These are phyloP conservation scores for Acanthurus tractus DNA, from an alignment of 2,797 vertebrate species.

Conservation along the genomic window DNA sequence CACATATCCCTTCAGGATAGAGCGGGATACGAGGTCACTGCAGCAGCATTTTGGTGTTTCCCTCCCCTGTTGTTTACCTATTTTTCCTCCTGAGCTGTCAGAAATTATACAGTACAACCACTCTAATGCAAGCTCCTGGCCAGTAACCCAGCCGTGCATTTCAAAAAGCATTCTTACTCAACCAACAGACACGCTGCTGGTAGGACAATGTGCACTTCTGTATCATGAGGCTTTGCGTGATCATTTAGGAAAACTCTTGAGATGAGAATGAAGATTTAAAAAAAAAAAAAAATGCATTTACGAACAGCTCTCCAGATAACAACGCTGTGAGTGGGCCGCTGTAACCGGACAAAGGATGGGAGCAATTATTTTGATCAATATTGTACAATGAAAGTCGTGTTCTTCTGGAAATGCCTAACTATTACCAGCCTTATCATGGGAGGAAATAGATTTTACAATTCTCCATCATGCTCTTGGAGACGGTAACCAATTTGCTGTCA, in stretches of 20 bases:
- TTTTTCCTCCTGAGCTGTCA: slow-evolving; percentile 57
- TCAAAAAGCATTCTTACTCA: slow-evolving; percentile 36
- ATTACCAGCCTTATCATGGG: slow-evolving; percentile 61
- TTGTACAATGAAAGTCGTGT: slow-evolving; percentile 52
- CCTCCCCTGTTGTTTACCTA: slow-evolving; percentile 50
- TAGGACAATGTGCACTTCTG: slow-evolving; percentile 19
- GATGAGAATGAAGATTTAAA: slow-evolving; percentile 45
- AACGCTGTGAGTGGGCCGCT: slow-evolving; percentile 30
- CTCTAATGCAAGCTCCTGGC: slow-evolving; percentile 47
- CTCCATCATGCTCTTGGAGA: slow-evolving; percentile 55
- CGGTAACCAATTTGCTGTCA: slow-evolving; percentile 61
- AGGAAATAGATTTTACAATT: slow-evolving; percentile 63
- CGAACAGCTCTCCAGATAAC: slow-evolving; percentile 41
- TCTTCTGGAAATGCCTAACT: slow-evolving; percentile 36
- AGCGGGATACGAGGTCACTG: slow-evolving; percentile 12
- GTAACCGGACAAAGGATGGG: slow-evolving; percentile 42
- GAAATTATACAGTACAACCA: slow-evolving; percentile 51
- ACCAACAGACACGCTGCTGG: slow-evolving; percentile 10
- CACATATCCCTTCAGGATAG: slow-evolving; percentile 16
- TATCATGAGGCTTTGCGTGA: slow-evolving; percentile 25
- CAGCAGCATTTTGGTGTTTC: slow-evolving; percentile 13
- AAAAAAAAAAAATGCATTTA: slow-evolving; percentile 34
- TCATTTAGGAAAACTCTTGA: slow-evolving; percentile 37
- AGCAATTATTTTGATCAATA: slow-evolving; percentile 74
- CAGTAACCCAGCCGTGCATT: slow-evolving; percentile 43